Base-by-base conservation (phyloP, 2,888 invertebrate species). In the Sphecodes monilicornis region DNA sequence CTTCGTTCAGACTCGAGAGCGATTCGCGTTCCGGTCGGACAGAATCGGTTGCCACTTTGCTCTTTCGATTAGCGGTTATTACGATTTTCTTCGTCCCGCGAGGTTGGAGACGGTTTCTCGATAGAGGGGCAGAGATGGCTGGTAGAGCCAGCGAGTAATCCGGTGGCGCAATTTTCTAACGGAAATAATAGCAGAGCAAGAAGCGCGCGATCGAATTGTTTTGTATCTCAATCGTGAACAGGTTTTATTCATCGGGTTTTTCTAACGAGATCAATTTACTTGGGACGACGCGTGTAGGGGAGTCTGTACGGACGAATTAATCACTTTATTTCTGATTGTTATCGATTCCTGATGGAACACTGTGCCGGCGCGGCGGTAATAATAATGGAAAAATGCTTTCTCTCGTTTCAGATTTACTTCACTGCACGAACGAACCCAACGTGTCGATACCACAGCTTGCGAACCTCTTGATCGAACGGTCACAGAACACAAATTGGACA, bases 341-440 rank as follows among this genome's bases (percentile, higher is more conserved):
- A 57, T 26, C 26, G 57, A 57, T 57, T 29, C 57, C 57, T 26
- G 1, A 57, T 5, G 8, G 13, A 26, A 57, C 16, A 26, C 13
- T 57, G 6, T 6, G 16, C 13, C 57, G 57, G 0, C 26, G 57
- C 57, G 57, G 0, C 26, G 57, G 57, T 0, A 57, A 16, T 57
- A 46, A 22, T 73, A 36, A 79, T 68, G 50, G 11, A 41, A 10
- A 41, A 1, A 66, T 39, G 0, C 16, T 18, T 6, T 74, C 13
- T 22, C 32, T 29, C 70, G 66, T 90, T 90, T 68, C 97, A 99
- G 99, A 99, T 97, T 97, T 99, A 96, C 97, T 99, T 94, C 99
- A 99, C 95, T 99, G 99, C 96, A 99, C 99, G 95, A 99, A 99
- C 95, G 99, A 99, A 96, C 99, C 99, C 87, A 99, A 99, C 96